Base-by-base conservation (phyloP, 2,113 vertebrate species). In the human (Homo sapiens) region DNA sequence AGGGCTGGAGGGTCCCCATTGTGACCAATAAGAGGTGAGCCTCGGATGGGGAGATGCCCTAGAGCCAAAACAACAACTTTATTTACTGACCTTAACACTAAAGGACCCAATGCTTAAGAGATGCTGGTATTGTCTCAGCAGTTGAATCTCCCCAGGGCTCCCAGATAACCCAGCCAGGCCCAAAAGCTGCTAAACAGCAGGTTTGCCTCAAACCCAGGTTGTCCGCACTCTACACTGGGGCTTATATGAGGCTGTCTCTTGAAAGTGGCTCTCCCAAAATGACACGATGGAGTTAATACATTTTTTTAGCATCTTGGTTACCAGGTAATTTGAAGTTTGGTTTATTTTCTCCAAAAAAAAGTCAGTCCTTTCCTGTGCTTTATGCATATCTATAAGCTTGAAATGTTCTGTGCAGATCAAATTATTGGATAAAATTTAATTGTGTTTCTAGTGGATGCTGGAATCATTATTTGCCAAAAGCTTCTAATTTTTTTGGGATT, bases 1-100 rank as follows among this genome's bases (percentile, higher is more conserved):
- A 99, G 97, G 99, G 99, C 92, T 99, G 99, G 99, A 91, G 99
- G 83, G 99, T 99, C 4, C 99, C 99, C 38, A 98, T 99, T 1
- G 86, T 98, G 82, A 98, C 98, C 95, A 99, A 98, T 94, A 99
- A 99, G 98, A 99, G 99, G 99, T 99, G 93, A 70, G 98, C 57
- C 50, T 0, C 0, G 35, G 48, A 1, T 8, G 7, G 18, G 38
- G 38, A 20, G 3, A 25, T 0, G 17, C 13, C 0, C 35, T 5
- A 2, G 43, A 8, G 35, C 16, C 30, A 0, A 0, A 38, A 25
- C 1, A 5, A 6, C 16, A 3, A 20, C 23, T n/a, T 5, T 22
- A 20, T 27, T 18, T 6, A 3, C 8, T 7, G 27, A 4, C 12
- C 18, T 2, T 18, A 11, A 14, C 8, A 2, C 22, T 1, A 2